Evolutionary conservation across 2,797 vertebrate species (phyloP), one percentile per base, ranked within the genome.

Genomic region (Periparus ater): DNA sequence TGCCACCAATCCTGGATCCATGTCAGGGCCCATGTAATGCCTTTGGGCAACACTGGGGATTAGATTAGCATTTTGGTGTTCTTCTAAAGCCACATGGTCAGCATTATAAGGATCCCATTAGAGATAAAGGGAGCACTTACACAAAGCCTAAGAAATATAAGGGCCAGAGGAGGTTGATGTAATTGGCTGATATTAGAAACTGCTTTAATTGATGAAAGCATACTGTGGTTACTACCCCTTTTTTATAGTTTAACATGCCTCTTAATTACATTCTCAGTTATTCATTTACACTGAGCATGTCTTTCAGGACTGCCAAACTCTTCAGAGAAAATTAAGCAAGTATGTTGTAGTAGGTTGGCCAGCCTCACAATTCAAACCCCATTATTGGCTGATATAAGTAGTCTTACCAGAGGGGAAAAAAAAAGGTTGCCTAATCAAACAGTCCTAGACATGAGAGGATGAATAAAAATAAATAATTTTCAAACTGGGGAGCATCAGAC

Each of bases 41-140:
- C 97, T 98, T 96, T 97, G 97, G 97, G 96, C 97, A 97, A 95
- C 96, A 93, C 95, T 93, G 87, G 97, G 97, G 95, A 98, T 98
- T 98, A 98, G 97, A 98, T 98, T 98, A 98, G 91, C 97, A 98
- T 98, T 97, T 97, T 98, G 94, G 95, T 98, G 96, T 97, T 97
- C 89, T 97, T 97, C 85, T 96, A 96, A 97, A 97, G 96, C 96
- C 97, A 97, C 98, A 98, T 97, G 98, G 96, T 97, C 96, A 97
- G 89, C 93, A 95, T 97, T 98, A 97, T 96, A 97, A 97, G 94
- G 96, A 97, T 96, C 93, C 95, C 95, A 97, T 97, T 97, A 97
- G 97, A 97, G 97, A 97, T 97, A 97, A 98, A 97, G 86, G 91
- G 77, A 86, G 82, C 77, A 23, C 89, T 96, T 97, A 96, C 88